Conservation (phyloP, 2,113 vertebrate species). For the Numenius arquata region DNA sequence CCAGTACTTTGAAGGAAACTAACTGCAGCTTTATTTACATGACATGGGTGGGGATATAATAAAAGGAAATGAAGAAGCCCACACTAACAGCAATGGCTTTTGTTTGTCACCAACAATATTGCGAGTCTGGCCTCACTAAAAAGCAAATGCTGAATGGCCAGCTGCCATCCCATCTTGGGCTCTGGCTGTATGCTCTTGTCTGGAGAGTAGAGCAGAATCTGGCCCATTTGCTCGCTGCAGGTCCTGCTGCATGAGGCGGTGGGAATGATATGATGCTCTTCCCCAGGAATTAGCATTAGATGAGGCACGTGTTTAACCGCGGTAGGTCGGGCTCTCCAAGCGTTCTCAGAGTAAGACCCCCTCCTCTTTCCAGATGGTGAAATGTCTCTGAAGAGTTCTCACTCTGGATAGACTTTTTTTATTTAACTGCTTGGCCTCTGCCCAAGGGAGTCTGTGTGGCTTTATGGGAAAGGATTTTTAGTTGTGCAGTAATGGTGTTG, state of each 20-base stretch:
- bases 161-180: neutral
- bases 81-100: neutral
- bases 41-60: neutral
- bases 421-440: constrained; percentile 49
- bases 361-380: constrained; percentile 50
- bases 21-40: constrained; percentile 24
- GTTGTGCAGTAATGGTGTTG: neutral
- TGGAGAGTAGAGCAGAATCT: neutral
- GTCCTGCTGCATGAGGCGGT: neutral
- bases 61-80: constrained; percentile 40
- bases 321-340: neutral
- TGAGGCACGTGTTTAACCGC: neutral
- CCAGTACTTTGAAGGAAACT: neutral
- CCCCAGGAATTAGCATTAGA: neutral
- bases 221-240: neutral
- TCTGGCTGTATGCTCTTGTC: neutral
- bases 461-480: constrained; percentile 38
- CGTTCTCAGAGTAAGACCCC: neutral
- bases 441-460: constrained; percentile 45
- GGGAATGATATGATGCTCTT: neutral
- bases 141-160: neutral
- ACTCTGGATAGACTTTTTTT: constrained; percentile 16
- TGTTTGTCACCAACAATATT: constrained; percentile 8
- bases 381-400: constrained; percentile 36
- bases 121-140: neutral